Percentiles rank a stretch among this genome's conserved stretches.
Conservation (phyloP, 2,888 invertebrate genomes). For the Prionchulus punctatus region DNA sequence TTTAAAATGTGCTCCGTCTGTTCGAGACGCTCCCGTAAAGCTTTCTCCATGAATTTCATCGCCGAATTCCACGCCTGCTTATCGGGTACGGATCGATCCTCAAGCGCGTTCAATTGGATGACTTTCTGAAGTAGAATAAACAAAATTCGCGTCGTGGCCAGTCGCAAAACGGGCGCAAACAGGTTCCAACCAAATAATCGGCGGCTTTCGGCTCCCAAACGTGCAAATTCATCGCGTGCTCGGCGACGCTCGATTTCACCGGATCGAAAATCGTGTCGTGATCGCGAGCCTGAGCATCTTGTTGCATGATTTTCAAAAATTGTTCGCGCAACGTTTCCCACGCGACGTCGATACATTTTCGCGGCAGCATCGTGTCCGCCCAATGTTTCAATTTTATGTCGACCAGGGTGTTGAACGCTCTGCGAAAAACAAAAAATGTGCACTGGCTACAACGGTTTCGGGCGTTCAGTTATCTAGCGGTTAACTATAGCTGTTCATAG, state of each 20-base stretch:
- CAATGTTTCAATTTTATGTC: conserved; percentile 91
- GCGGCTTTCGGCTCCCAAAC: conserved; percentile 74
- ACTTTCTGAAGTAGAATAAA: conserved; percentile 50
- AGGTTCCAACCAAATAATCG: conserved; percentile 47
- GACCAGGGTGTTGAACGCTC: conserved; percentile 43
- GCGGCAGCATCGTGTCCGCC: conserved; percentile 77
- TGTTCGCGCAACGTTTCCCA: conserved; percentile 65
- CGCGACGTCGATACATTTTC: conserved; percentile 60
- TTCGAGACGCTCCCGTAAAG: conserved; percentile 55
- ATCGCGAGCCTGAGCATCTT: conserved; percentile 45
- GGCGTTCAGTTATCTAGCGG: too few species aligned
- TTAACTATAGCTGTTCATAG: too few species aligned
- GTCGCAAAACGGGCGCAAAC: too few species aligned
- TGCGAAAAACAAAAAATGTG: conserved; percentile 15
- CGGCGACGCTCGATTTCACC: conserved; percentile 68
- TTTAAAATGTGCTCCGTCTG: conserved; percentile 41
- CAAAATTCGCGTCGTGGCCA: too few species aligned
- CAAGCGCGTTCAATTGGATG: conserved; percentile 80
- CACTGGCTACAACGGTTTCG: neutral
- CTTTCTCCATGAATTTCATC: conserved; percentile 67
- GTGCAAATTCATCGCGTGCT: conserved; percentile 66
- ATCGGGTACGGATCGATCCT: conserved; percentile 67
- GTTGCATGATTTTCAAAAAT: conserved; percentile 44
- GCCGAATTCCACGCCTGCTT: conserved; percentile 84
- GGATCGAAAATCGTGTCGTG: conserved; percentile 78